Percentiles rank a stretch among this genome's conserved stretches.
phyloP scores from a whole-genome alignment of 2,113 vertebrate species.

The Himantopus leucocephalus region DNA sequence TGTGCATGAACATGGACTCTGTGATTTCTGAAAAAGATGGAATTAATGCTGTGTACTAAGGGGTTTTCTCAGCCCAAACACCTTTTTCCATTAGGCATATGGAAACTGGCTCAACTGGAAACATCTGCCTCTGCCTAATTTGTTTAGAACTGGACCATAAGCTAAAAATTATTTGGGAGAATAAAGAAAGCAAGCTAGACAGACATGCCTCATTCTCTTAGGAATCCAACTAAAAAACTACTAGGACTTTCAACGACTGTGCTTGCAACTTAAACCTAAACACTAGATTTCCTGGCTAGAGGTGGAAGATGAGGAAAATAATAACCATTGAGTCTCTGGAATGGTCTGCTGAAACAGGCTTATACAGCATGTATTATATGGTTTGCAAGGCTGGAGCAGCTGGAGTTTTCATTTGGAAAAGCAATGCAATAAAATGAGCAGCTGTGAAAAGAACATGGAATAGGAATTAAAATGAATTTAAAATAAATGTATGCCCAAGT shows the following conservation, averaged over 20 bases:
- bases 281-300: background rate
- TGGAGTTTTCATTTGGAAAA: conserved; percentile 58
- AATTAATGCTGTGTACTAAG: background rate
- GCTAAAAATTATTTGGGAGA: background rate
- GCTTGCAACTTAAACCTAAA: background rate
- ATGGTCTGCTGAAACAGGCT: background rate
- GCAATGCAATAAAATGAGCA: conserved; percentile 45
- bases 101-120: background rate
- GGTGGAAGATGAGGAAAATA: conserved; percentile 8
- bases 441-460: conserved; percentile 51
- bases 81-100: background rate
- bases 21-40: background rate
- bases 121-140: background rate
- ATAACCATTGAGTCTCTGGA: background rate
- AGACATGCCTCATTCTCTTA: background rate
- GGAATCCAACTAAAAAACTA: background rate
- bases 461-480: conserved; percentile 12
- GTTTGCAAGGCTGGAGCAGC: conserved; percentile 13
- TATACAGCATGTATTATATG: background rate
- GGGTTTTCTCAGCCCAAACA: background rate
- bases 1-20: background rate
- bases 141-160: background rate
- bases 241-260: background rate
- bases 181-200: background rate
- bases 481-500: background rate